Evolutionary conservation across 2,888 invertebrate genomes (phyloP).

Genomic region (Volucella zonaria): DNA sequence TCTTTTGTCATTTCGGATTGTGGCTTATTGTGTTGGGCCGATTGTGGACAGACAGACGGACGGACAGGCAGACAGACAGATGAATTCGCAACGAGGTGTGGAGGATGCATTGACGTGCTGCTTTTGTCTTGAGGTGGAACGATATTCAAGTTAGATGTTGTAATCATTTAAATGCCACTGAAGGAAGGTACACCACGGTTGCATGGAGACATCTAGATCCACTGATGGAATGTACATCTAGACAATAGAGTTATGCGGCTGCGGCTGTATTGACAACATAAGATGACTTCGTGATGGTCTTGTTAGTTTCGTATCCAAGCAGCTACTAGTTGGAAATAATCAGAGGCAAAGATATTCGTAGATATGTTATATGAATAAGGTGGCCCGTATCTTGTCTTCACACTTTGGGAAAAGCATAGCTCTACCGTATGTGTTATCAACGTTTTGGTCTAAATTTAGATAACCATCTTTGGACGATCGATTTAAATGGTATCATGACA

Average conservation of each 20-base stretch:
- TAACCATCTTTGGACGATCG: too few relatives aligned
- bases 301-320: too few relatives aligned
- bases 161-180: constrained; percentile 70
- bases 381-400: too few relatives aligned
- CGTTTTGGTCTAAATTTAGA: too few relatives aligned
- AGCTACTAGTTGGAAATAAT: too few relatives aligned
- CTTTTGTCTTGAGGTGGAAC: constrained; percentile 62
- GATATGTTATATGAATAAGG: too few relatives aligned
- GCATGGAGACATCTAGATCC: constrained; percentile 60
- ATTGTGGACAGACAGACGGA: constrained; percentile 42
- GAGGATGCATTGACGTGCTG: constrained; percentile 37
- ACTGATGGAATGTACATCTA: constrained; percentile 21
- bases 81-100: background rate
- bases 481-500: too few relatives aligned
- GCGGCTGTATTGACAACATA: background rate
- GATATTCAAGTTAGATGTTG: constrained; percentile 66
- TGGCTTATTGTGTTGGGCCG: constrained; percentile 56
- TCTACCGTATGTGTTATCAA: too few relatives aligned
- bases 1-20: constrained; percentile 70
- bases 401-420: too few relatives aligned
- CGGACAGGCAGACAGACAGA: background rate
- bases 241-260: constrained; percentile 1
- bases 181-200: constrained; percentile 34
- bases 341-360: too few relatives aligned
- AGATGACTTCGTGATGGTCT: constrained; percentile 17